Conservation (phyloP, 2,797 vertebrate species). For the Ficedula albicollis region DNA sequence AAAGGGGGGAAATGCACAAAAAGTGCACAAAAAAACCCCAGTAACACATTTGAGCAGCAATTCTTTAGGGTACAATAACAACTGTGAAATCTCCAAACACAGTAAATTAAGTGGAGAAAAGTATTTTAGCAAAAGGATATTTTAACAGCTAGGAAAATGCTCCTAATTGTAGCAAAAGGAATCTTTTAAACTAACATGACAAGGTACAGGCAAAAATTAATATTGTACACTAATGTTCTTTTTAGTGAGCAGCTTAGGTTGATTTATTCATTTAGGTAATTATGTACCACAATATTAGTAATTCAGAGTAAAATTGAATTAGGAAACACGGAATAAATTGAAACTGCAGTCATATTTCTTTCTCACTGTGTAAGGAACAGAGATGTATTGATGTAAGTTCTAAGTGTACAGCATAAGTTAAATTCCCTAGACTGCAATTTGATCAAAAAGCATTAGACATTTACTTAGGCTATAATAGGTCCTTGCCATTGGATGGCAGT, state of each 20-base stretch:
- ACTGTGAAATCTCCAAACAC: conserved; percentile 36
- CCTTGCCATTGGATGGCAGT: conserved; percentile 98
- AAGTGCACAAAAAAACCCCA: neutral
- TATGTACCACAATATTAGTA: conserved; percentile 92
- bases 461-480: conserved; percentile 82
- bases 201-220: conserved; percentile 78
- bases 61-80: conserved; percentile 46
- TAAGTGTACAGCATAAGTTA: conserved; percentile 78
- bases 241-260: conserved; percentile 85
- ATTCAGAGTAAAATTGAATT: conserved; percentile 93
- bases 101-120: conserved; percentile 27
- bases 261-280: conserved; percentile 97
- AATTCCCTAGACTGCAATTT: conserved; percentile 84
- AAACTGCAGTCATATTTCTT: conserved; percentile 84
- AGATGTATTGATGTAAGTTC: conserved; percentile 82
- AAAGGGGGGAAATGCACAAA: neutral
- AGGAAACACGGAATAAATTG: conserved; percentile 85
- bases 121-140: conserved; percentile 70
- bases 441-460: conserved; percentile 81
- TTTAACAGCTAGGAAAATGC: conserved; percentile 66
- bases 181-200: conserved; percentile 78
- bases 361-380: conserved; percentile 78
- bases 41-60: conserved; percentile 30
- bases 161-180: conserved; percentile 70
- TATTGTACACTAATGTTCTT: conserved; percentile 82